A percentile compares a stretch with the other conserved stretches of the same genome.
Evolutionary conservation across 2,888 invertebrate species (phyloP).

Genomic region (Aquatica leii): DNA sequence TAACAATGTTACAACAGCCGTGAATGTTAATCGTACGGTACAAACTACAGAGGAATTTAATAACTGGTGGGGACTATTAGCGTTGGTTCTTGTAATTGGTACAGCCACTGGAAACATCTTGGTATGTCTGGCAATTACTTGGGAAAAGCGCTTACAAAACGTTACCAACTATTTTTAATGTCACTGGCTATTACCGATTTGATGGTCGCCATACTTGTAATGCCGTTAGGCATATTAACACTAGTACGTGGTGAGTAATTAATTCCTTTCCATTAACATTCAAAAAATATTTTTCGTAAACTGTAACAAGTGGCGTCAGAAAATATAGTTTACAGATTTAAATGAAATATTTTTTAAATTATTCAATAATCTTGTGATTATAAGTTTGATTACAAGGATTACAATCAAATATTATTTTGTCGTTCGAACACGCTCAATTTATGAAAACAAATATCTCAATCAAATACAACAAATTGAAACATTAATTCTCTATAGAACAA

Average conservation of each 20-base stretch:
- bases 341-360: too few relatives aligned
- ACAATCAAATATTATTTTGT: too few relatives aligned
- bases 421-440: neutral
- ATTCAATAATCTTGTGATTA: too few relatives aligned
- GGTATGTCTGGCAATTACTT: constrained; percentile 91
- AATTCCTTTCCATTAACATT: neutral
- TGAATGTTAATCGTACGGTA: constrained; percentile 47
- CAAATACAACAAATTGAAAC: constrained; percentile 2
- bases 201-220: constrained; percentile 92
- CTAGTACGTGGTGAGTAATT: constrained; percentile 76
- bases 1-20: constrained; percentile 61
- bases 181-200: constrained; percentile 95
- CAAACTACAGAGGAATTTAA: constrained; percentile 55
- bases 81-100: constrained; percentile 79
- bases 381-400: too few relatives aligned
- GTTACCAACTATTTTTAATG: constrained; percentile 96
- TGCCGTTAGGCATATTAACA: constrained; percentile 91
- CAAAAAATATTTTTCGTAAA: too few relatives aligned
- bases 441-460: neutral
- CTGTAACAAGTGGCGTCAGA: too few relatives aligned
- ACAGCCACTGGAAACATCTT: constrained; percentile 93
- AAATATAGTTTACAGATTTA: too few relatives aligned
- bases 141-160: constrained; percentile 92
- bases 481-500: too few relatives aligned
- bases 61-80: constrained; percentile 86